Base-by-base conservation (phyloP, 2,888 invertebrate genomes). In the Drosophila acutilabella region DNA sequence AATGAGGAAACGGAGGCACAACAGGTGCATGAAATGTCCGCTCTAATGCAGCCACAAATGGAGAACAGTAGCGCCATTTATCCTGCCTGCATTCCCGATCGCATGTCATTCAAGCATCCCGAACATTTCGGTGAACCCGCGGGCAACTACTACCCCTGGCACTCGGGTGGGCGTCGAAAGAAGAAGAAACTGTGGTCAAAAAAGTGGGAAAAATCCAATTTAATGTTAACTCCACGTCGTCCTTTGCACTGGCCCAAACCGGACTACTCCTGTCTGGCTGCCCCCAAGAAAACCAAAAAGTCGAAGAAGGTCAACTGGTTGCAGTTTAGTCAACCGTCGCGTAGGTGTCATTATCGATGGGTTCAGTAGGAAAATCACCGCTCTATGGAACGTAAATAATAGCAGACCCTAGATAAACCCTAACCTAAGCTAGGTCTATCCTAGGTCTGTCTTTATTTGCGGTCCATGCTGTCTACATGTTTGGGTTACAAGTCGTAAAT, bases 231-330 rank as follows among this genome's bases (percentile, higher is more conserved):
- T 0, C 20, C 54, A 2, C 61, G 82, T 3, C 53, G 68, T 7
- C 88, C 88, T 1, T 51, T 88, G n/a, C 88, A 84, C 38, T 84
- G 82, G 88, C 83, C 84, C 54, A 88, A 80, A 30, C 64, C 30
- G 2, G 80, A 80, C 4, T 45, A 6, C 14, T 54, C 73, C 5
- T 64, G 13, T 13, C 4, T 36, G 13, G 36, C 20, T 7, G 1
- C 13, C 0, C 1, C 4, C 14, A 33, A 8, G 8, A 30, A 30
- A 8, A 0, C 30, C 33, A 33, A 20, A 16, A 38, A 16, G 40
- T 3, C 23, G 1, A 52, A 7, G 10, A 52, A 52, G 11, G 0
- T 40, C 8, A 44, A 33, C 20, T 30, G n/a, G 10, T 10, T 23
- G 13, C 14, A 20, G 14, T 20, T 45, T 14, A 2, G 23, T 14